A percentile compares a stretch with the other conserved stretches of the same genome.
Evolutionary conservation across 2,113 vertebrate species (phyloP).

Genomic region (Oncorhynchus keta): DNA sequence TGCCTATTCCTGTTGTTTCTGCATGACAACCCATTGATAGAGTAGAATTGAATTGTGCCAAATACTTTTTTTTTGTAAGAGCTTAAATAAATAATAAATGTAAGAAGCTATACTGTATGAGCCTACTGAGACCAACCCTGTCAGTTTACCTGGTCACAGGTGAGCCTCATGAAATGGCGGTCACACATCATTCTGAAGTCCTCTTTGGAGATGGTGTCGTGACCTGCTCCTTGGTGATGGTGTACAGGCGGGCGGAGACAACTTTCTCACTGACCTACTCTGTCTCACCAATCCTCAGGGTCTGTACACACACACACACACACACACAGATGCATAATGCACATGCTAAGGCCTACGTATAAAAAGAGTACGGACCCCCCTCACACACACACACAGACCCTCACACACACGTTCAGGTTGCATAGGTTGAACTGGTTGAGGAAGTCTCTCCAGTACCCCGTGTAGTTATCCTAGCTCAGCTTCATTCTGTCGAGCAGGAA

Average conservation of each 20-base stretch:
- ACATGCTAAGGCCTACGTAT: too few relatives aligned
- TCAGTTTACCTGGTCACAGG: background rate
- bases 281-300: slow-evolving; percentile 24
- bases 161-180: background rate
- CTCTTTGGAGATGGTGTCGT: background rate
- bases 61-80: too few relatives aligned
- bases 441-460: slow-evolving; percentile 70
- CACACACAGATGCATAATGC: background rate
- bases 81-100: too few relatives aligned
- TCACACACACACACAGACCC: background rate
- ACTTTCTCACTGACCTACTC: slow-evolving; percentile 42
- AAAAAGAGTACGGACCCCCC: background rate
- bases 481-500: slow-evolving; percentile 67
- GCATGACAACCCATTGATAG: too few relatives aligned
- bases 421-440: slow-evolving; percentile 55
- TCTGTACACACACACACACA: slow-evolving; percentile 50
- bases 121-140: too few relatives aligned
- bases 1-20: too few relatives aligned
- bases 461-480: slow-evolving; percentile 50
- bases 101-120: too few relatives aligned
- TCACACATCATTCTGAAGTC: background rate
- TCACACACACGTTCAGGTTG: background rate
- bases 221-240: slow-evolving; percentile 54
- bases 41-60: too few relatives aligned
- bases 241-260: slow-evolving; percentile 44